A percentile compares a stretch with the other conserved stretches of the same genome.
These are phyloP conservation scores for Torymus tubicola DNA, from an alignment of 2,888 invertebrate genomes.

Conservation along the genomic window DNA sequence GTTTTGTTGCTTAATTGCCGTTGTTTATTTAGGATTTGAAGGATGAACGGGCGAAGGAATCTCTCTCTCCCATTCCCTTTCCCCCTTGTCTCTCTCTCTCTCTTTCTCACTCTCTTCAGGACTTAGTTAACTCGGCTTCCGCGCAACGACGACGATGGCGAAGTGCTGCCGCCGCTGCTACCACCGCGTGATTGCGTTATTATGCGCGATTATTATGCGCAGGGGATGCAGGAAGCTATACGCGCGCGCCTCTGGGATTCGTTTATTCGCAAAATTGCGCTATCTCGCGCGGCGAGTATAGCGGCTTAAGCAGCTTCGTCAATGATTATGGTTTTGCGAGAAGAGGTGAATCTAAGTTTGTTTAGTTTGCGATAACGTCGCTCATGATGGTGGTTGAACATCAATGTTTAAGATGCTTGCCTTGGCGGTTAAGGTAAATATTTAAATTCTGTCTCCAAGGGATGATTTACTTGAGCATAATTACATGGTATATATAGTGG, in stretches of 20 bases:
- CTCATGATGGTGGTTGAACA: too few species aligned
- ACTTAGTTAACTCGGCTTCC: slow-evolving; percentile 47
- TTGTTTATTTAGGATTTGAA: slow-evolving; percentile 55
- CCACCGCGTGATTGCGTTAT: slow-evolving; percentile 44
- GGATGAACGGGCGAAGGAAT: slow-evolving; percentile 19
- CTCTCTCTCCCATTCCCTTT: too few species aligned
- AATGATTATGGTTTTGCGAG: not conserved
- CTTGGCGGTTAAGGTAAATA: too few species aligned
- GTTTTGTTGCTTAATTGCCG: slow-evolving; percentile 52
- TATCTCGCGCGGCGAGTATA: not conserved
- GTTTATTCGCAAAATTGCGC: slow-evolving; percentile 27
- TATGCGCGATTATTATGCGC: slow-evolving; percentile 45
- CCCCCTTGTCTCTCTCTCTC: too few species aligned
- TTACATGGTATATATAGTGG: too few species aligned
- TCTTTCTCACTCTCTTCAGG: not conserved
- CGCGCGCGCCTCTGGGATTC: not conserved
- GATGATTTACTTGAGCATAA: too few species aligned
- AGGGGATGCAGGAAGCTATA: not conserved
- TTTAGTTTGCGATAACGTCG: too few species aligned
- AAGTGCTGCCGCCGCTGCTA: not conserved
- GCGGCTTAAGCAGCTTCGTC: not conserved
- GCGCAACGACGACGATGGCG: not conserved
- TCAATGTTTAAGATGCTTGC: too few species aligned
- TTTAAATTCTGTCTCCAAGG: too few species aligned
- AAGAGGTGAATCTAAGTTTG: too few species aligned